A percentile compares a stretch with the other conserved stretches of the same genome.
Evolutionary conservation across 1,140 invertebrate species (phyloP).

Genomic region (Harpegnathos saltator): DNA sequence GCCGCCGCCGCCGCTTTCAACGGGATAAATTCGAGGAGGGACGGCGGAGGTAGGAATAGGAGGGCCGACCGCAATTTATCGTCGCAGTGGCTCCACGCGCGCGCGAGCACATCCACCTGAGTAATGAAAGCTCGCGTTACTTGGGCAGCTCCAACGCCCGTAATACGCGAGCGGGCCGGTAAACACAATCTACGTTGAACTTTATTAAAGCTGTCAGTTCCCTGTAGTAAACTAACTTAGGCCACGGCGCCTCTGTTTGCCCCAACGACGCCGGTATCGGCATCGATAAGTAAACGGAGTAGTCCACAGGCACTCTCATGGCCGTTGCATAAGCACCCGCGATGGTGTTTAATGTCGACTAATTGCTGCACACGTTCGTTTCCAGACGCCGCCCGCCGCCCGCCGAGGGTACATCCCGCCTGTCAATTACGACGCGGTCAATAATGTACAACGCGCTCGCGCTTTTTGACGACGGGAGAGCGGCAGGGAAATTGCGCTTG

Average conservation of each 20-base stretch:
- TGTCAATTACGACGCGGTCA: constrained; percentile 45
- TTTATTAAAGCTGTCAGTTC: constrained; percentile 69
- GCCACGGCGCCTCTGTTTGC: constrained; percentile 50
- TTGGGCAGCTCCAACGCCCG: constrained; percentile 43
- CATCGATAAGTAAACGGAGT: constrained; percentile 68
- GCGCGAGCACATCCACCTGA: constrained; percentile 20
- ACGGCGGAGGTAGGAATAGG: too few species aligned
- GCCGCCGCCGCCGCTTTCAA: constrained; percentile 10
- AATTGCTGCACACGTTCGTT: constrained; percentile 52
- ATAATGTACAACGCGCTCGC: constrained; percentile 24
- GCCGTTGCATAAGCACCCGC: constrained; percentile 37
- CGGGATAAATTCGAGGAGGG: constrained; percentile 29
- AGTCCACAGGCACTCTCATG: constrained; percentile 54
- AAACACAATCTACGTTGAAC: constrained; percentile 40
- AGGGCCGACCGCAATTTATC: constrained; percentile 20
- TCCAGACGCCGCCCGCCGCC: neutral
- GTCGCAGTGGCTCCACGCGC: neutral
- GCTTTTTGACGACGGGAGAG: neutral
- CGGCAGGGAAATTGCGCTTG: too few species aligned
- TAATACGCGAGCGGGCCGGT: constrained; percentile 21
- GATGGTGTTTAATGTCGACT: constrained; percentile 57
- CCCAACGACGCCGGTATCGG: neutral
- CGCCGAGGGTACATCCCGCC: neutral
- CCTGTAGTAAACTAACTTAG: constrained; percentile 64
- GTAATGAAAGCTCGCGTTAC: constrained; percentile 65